phyloP scores from a whole-genome alignment of 1,140 invertebrate genomes.

The Scaptomyza pallida region DNA sequence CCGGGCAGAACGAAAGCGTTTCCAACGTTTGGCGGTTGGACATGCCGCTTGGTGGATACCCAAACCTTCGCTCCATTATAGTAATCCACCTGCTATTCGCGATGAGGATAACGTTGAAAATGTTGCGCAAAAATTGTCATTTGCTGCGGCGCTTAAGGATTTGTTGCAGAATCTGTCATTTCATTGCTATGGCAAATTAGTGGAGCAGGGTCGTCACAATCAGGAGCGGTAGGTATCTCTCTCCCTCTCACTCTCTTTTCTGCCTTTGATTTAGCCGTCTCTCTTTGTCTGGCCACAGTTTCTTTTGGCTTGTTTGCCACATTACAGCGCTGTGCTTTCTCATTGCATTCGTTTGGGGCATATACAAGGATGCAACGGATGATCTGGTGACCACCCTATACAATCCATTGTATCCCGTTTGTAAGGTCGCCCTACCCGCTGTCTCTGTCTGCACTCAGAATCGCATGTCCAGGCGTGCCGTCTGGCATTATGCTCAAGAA shows the following conservation, averaged over 20 bases:
- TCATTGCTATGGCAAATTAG: slow-evolving; percentile 83
- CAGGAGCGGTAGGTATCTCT: slow-evolving; percentile 65
- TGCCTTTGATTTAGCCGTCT: slow-evolving; percentile 65
- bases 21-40: slow-evolving; percentile 52
- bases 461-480: slow-evolving; percentile 85
- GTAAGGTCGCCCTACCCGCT: slow-evolving; percentile 86
- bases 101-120: slow-evolving; percentile 32
- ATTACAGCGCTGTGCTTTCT: slow-evolving; percentile 84
- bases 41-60: slow-evolving; percentile 78
- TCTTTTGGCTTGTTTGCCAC: slow-evolving; percentile 85
- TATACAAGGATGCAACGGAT: slow-evolving; percentile 84
- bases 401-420: slow-evolving; percentile 85
- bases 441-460: slow-evolving; percentile 86
- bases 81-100: slow-evolving; percentile 9
- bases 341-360: slow-evolving; percentile 85
- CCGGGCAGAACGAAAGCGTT: slow-evolving; percentile 12
- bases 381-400: slow-evolving; percentile 85
- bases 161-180: slow-evolving; percentile 80
- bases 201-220: slow-evolving; percentile 67
- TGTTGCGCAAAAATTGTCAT: slow-evolving; percentile 70
- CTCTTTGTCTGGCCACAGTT: slow-evolving; percentile 81
- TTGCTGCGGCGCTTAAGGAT: slow-evolving; percentile 76
- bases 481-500: slow-evolving; percentile 83
- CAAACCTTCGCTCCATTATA: slow-evolving; percentile 18
- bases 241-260: background rate